Base-by-base conservation (phyloP, 2,113 vertebrate species). In the Pavo muticus region DNA sequence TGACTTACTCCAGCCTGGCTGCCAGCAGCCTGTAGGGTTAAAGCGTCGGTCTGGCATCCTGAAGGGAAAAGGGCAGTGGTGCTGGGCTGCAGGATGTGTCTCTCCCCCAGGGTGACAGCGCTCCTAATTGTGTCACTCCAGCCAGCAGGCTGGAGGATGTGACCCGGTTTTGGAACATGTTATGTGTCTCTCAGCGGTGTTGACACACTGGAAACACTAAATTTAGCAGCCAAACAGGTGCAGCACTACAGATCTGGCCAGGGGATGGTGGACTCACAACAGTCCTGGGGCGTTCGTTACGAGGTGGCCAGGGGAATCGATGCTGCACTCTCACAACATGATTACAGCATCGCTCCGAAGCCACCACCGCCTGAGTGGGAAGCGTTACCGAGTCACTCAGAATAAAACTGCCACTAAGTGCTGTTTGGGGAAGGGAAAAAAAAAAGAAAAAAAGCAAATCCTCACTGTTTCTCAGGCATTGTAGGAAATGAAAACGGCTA, bases 321-420 rank as follows among this genome's bases (percentile, higher is more conserved):
- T 70, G 80, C 84, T 11, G 10, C 21, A 63, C 25, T 4, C 82
- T 89, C 59, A 4, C 47, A 21, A 9, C 71, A 6, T 0, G 7
- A 11, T 81, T 84, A 83, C 88, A 42, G 87, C 59, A 6, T 64
- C 59, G 3, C 90, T 10, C 42, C 27, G 17, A 21, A 91, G 75
- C 72, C 39, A 56, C 81, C 5, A 1, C 45, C 24, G 39, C 88
- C 75, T 0, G 61, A 68, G 69, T 37, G 73, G 94, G 65, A 84
- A 93, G 88, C 27, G 18, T 81, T 86, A 93, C 91, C 71, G 10
- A 91, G 56, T 79, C 95, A 68, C 91, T 91, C 1, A 5, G 90
- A 94, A 94, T 68, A 76, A 95, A 97, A 92, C 35, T 90, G 77
- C 91, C 88, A 90, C 76, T 95, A 91, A 97, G 93, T 67, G 93